Evolutionary conservation across 2,113 vertebrate species (phyloP).

Genomic region (Zootoca vivipara): DNA sequence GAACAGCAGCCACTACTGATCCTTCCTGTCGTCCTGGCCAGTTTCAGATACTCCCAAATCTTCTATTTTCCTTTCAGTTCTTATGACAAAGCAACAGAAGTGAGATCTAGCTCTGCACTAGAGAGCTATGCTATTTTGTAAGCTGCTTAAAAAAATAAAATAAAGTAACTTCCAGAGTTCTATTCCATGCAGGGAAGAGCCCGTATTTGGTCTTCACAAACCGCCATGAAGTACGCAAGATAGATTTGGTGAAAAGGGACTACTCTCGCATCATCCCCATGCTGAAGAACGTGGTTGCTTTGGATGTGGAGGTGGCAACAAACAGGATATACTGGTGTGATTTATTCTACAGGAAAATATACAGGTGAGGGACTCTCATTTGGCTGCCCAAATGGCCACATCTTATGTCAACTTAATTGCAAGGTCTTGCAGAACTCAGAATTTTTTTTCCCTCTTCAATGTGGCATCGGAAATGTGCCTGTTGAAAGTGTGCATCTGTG

Average conservation of each 20-base stretch:
- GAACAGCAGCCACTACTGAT: not conserved
- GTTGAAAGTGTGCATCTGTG: not conserved
- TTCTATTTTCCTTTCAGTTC: not conserved
- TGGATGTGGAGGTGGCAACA: constrained; percentile 93
- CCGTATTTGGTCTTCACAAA: constrained; percentile 96
- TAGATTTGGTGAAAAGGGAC: constrained; percentile 91
- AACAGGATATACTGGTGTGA: constrained; percentile 99
- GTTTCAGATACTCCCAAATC: not conserved
- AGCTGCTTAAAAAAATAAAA: constrained; percentile 40
- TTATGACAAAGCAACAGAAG: not conserved
- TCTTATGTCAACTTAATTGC: not conserved
- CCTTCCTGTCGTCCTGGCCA: not conserved
- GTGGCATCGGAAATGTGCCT: not conserved
- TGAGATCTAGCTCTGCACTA: not conserved
- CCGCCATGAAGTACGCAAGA: constrained; percentile 92
- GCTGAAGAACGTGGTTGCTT: constrained; percentile 93
- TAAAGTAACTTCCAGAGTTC: not conserved
- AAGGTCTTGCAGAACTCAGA: not conserved
- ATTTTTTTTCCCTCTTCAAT: not conserved
- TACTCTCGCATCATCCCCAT: constrained; percentile 91
- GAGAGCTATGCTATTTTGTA: not conserved
- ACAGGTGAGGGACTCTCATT: constrained; percentile 79
- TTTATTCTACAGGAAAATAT: constrained; percentile 94
- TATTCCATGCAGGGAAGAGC: constrained; percentile 81
- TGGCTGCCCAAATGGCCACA: not conserved